A percentile compares a stretch with the other conserved stretches of the same genome.
Evolutionary conservation across 2,797 vertebrate species (phyloP).

Genomic region (Carcharodon carcharias): DNA sequence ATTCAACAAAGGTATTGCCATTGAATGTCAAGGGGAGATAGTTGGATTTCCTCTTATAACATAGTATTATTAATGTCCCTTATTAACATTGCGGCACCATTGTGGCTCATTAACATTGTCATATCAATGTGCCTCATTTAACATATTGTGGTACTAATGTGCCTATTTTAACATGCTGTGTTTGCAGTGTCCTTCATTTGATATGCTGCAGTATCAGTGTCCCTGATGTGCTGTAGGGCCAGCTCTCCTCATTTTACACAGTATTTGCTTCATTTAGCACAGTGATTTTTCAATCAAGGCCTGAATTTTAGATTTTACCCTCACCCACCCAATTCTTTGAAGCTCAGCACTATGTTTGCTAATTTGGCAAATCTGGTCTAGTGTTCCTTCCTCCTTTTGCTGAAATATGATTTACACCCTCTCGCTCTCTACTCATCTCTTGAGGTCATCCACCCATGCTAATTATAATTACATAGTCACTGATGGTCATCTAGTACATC

Average conservation of each 20-base stretch:
- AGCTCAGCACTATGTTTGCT: background rate
- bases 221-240: background rate
- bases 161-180: background rate
- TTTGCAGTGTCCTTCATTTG: background rate
- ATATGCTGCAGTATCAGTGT: background rate
- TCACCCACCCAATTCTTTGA: background rate
- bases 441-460: background rate
- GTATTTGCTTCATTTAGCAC: background rate
- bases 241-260: background rate
- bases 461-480: background rate
- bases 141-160: background rate
- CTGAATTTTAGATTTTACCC: background rate
- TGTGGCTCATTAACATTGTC: background rate
- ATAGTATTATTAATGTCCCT: background rate
- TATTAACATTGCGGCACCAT: background rate
- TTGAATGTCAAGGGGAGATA: background rate
- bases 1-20: background rate
- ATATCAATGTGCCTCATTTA: background rate
- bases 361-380: background rate
- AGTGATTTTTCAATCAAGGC: background rate
- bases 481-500: background rate
- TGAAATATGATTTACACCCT: background rate
- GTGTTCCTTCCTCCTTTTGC: background rate
- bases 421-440: background rate
- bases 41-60: background rate